Conservation (phyloP, 2,113 vertebrate genomes). For the Henicopernis longicauda region DNA sequence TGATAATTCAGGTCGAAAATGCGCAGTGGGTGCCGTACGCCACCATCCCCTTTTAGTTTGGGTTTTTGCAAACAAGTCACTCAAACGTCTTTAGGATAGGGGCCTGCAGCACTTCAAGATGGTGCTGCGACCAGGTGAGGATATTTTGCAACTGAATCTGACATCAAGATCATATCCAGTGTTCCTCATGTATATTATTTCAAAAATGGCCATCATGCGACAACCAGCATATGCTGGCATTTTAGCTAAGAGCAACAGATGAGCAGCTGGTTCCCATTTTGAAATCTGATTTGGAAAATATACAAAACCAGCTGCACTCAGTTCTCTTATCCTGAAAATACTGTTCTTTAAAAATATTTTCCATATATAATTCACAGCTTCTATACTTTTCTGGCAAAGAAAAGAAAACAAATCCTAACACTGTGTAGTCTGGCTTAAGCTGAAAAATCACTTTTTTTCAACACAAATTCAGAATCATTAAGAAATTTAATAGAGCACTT, state of each 20-base stretch:
- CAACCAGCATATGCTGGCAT: not conserved
- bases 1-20: not conserved
- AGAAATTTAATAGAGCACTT: not conserved
- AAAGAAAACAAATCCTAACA: constrained; percentile 23
- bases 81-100: not conserved
- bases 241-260: constrained; percentile 23
- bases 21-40: not conserved
- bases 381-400: constrained; percentile 40
- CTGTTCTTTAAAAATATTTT: constrained; percentile 54
- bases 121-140: not conserved
- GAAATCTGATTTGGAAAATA: constrained; percentile 63
- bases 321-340: constrained; percentile 48
- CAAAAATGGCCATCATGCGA: not conserved
- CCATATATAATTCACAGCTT: constrained; percentile 65
- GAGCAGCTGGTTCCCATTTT: constrained; percentile 62
- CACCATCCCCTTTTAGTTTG: not conserved
- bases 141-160: not conserved
- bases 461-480: not conserved
- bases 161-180: not conserved
- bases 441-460: not conserved
- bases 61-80: not conserved
- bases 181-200: not conserved
- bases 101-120: not conserved
- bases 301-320: constrained; percentile 48
- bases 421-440: not conserved